These are phyloP conservation scores for Ptilonorhynchus violaceus DNA, from an alignment of 2,113 vertebrate species.

Conservation along the genomic window DNA sequence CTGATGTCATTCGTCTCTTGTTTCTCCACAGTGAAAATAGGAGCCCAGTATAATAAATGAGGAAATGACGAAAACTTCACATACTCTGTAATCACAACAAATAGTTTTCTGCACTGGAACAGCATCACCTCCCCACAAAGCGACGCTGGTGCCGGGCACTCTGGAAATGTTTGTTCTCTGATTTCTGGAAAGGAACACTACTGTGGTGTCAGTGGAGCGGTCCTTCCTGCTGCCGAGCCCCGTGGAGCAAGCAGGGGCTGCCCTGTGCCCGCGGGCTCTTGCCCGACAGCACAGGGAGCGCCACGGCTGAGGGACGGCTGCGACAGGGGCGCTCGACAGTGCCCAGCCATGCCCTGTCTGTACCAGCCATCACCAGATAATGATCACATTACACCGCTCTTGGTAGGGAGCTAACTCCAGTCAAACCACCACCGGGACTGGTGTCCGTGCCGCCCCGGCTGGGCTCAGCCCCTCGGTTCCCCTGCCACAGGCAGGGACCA, in stretches of 20 bases:
- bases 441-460: fast-evolving
- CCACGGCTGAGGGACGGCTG: fast-evolving
- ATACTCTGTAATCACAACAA: not conserved
- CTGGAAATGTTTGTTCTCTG: not conserved
- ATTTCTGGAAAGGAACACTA: not conserved
- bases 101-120: not conserved
- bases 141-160: not conserved
- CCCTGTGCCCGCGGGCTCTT: not conserved
- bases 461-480: fast-evolving
- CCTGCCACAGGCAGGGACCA: not conserved
- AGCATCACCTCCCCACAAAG: not conserved
- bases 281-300: fast-evolving
- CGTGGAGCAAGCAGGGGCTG: fast-evolving
- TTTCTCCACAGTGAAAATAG: not conserved
- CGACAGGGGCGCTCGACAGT: not conserved
- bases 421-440: fast-evolving
- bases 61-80: not conserved
- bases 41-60: not conserved
- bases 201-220: not conserved
- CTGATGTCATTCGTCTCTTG: not conserved
- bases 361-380: fast-evolving
- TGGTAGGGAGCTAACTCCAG: fast-evolving
- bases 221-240: not conserved
- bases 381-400: fast-evolving
- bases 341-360: fast-evolving